phyloP scores from a whole-genome alignment of 2,888 invertebrate genomes.

The Melanargia galathea region DNA sequence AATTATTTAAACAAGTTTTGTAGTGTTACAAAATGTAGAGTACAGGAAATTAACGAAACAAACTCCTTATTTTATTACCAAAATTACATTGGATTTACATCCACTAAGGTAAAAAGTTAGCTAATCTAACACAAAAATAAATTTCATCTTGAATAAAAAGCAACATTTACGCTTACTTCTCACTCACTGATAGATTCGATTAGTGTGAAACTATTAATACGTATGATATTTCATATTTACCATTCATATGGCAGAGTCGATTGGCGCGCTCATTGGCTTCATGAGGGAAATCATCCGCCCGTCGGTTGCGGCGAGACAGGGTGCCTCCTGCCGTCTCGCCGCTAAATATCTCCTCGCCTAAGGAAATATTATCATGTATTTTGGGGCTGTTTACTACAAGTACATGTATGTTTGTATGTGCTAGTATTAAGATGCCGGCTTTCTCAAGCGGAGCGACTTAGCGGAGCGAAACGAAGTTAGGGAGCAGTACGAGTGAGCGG shows the following conservation, averaged over 20 bases:
- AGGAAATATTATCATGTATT: constrained; percentile 19
- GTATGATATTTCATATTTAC: constrained; percentile 52
- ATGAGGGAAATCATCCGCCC: constrained; percentile 69
- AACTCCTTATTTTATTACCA: too few relatives aligned
- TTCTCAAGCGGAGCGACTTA: too few relatives aligned
- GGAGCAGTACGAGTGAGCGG: too few relatives aligned
- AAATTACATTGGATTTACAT: too few relatives aligned
- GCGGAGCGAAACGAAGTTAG: too few relatives aligned
- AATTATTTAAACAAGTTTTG: too few relatives aligned
- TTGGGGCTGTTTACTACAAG: background rate
- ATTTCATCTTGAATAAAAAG: background rate
- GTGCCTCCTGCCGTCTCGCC: constrained; percentile 63
- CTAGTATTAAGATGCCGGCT: too few relatives aligned
- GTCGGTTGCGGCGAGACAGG: constrained; percentile 61
- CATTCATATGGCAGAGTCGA: constrained; percentile 69
- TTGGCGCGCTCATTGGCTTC: constrained; percentile 65
- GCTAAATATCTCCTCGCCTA: constrained; percentile 75
- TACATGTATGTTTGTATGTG: background rate
- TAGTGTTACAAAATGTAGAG: too few relatives aligned
- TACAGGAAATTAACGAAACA: too few relatives aligned
- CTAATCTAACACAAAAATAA: too few relatives aligned
- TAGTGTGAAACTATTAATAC: background rate
- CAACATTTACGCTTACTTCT: background rate
- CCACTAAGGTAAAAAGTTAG: too few relatives aligned
- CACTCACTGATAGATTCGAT: background rate